A percentile compares a stretch with the other conserved stretches of the same genome.
phyloP scores from a whole-genome alignment of 2,888 invertebrate species.

The Tetheella fluctuosa region DNA sequence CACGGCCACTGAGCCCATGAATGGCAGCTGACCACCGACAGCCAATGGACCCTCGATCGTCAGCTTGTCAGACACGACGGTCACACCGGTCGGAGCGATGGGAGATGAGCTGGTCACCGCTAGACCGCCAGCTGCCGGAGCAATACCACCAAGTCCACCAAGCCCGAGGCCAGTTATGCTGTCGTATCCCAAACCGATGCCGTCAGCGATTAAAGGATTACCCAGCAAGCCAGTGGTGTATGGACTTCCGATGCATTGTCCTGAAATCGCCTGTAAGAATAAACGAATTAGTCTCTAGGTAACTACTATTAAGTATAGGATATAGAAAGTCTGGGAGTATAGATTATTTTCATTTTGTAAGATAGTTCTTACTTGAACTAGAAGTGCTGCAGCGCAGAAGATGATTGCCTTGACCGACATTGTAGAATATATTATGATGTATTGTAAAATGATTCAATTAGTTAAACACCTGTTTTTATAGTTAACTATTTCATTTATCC shows the following conservation, averaged over 20 bases:
- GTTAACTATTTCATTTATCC: neutral
- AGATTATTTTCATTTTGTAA: neutral
- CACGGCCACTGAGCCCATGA: conserved; percentile 38
- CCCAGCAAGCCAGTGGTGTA: conserved; percentile 9
- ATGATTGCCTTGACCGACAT: conserved; percentile 24
- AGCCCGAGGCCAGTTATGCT: conserved; percentile 13
- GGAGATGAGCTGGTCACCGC: conserved; percentile 32
- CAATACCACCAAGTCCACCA: conserved; percentile 11
- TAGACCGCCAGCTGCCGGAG: conserved; percentile 25
- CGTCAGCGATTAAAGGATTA: neutral
- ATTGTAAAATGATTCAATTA: conserved; percentile 8
- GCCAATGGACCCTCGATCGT: neutral
- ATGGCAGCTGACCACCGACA: conserved; percentile 28
- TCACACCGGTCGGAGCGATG: conserved; percentile 33
- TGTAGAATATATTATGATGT: conserved; percentile 12
- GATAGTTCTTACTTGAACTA: conserved; percentile 21
- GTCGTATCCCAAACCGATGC: conserved; percentile 19
- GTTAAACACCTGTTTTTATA: neutral
- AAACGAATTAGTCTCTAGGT: neutral
- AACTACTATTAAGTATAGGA: no score
- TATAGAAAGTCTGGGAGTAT: no score
- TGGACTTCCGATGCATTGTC: conserved; percentile 7
- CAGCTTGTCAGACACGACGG: conserved; percentile 37
- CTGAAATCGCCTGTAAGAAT: neutral
- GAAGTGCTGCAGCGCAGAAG: conserved; percentile 25